Evolutionary conservation across 2,888 invertebrate species (phyloP).

Genomic region (Drosophila lacicola): DNA sequence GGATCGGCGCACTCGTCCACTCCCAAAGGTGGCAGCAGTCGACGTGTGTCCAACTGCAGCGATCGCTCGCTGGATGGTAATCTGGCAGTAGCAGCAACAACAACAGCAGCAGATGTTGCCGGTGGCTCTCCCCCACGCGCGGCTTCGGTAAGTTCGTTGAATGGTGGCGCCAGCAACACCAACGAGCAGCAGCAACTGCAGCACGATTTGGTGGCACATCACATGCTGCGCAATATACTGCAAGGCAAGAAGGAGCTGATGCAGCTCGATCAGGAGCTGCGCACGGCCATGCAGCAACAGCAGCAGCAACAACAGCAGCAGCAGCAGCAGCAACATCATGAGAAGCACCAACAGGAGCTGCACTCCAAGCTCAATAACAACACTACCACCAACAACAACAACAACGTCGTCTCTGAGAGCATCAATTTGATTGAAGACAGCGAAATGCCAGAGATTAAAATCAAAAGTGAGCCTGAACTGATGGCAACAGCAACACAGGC

Average conservation of each 20-base stretch:
- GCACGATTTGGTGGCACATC: conserved; percentile 89
- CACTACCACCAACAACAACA: conserved; percentile 70
- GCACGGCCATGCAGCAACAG: conserved; percentile 86
- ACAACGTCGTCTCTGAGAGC: conserved; percentile 58
- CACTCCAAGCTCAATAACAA: conserved; percentile 68
- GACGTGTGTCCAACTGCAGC: conserved; percentile 81
- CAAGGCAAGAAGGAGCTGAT: conserved; percentile 95
- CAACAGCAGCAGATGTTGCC: conserved; percentile 78
- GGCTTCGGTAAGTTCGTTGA: conserved; percentile 61
- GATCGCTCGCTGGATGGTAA: conserved; percentile 85
- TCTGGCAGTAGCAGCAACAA: conserved; percentile 24
- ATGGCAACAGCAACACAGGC: conserved; percentile 64
- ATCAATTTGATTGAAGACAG: conserved; percentile 85
- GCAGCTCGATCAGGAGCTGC: conserved; percentile 89
- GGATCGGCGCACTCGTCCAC: conserved; percentile 63
- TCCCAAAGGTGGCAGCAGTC: conserved; percentile 65
- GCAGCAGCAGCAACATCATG: conserved; percentile 82
- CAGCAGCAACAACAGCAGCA: conserved; percentile 83
- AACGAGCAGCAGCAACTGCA: conserved; percentile 76
- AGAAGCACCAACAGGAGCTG: conserved; percentile 80
- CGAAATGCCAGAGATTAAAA: conserved; percentile 79
- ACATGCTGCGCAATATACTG: conserved; percentile 95
- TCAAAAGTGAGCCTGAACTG: conserved; percentile 84
- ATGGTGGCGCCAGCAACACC: conserved; percentile 47
- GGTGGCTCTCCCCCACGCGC: conserved; percentile 74